Percentiles rank a stretch among this genome's conserved stretches.
Evolutionary conservation across 2,888 invertebrate species (phyloP).

Genomic region (Sialis fuliginosa): DNA sequence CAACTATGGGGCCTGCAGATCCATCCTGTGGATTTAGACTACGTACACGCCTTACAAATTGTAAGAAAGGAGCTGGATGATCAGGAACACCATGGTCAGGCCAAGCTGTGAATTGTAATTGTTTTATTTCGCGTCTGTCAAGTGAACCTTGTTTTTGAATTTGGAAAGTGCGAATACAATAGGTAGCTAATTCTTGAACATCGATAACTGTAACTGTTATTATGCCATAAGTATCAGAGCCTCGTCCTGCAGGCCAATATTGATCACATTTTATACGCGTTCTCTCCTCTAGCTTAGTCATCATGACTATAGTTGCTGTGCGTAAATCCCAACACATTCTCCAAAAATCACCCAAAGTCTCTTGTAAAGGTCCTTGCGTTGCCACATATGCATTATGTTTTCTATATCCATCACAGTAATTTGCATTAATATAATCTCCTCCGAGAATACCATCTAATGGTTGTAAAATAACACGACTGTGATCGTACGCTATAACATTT

Average conservation of each 20-base stretch:
- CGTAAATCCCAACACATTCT: slow-evolving; percentile 98
- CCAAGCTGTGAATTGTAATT: slow-evolving; percentile 98
- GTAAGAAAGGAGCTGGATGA: slow-evolving; percentile 94
- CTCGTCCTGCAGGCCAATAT: slow-evolving; percentile 86
- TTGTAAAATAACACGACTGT: slow-evolving; percentile 87
- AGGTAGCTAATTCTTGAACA: slow-evolving; percentile 92
- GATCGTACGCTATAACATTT: slow-evolving; percentile 97
- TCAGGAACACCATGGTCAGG: slow-evolving; percentile 99
- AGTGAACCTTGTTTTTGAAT: slow-evolving; percentile 60
- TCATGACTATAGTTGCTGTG: slow-evolving; percentile 93
- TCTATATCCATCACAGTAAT: slow-evolving; percentile 97
- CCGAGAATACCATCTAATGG: slow-evolving; percentile 77
- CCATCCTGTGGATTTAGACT: slow-evolving; percentile 71
- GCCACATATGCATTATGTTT: slow-evolving; percentile 98
- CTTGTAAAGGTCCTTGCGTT: slow-evolving; percentile 94
- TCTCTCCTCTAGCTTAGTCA: slow-evolving; percentile 96
- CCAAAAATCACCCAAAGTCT: slow-evolving; percentile 98
- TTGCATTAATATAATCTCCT: slow-evolving; percentile 97
- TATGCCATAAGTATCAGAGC: slow-evolving; percentile 85
- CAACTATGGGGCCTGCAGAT: slow-evolving; percentile 74
- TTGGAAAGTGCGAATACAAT: slow-evolving; percentile 94
- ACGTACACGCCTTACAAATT: slow-evolving; percentile 87
- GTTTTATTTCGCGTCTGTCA: slow-evolving; percentile 87
- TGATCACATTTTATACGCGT: slow-evolving; percentile 94
- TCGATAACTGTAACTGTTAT: slow-evolving; percentile 91